A percentile compares a stretch with the other conserved stretches of the same genome.
Evolutionary conservation across 2,113 vertebrate genomes (phyloP).

Genomic region (Pachyramphus minor): DNA sequence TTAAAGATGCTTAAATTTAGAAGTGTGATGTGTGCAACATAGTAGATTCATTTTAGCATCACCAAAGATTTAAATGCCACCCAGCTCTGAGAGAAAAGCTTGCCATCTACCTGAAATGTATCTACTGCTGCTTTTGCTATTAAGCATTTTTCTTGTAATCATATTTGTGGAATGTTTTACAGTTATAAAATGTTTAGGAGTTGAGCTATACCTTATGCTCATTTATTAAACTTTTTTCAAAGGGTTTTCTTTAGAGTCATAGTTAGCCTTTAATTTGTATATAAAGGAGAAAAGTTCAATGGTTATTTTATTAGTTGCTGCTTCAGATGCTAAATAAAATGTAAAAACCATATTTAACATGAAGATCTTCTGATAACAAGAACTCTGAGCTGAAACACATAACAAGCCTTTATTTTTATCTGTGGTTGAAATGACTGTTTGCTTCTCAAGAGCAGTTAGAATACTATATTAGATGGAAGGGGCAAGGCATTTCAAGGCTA

Average conservation of each 20-base stretch:
- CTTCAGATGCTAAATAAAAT: neutral
- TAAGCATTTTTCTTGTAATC: neutral
- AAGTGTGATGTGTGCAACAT: neutral
- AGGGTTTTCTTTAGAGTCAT: neutral
- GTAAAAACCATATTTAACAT: neutral
- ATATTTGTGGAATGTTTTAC: neutral
- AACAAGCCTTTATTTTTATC: neutral
- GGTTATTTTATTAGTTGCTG: neutral
- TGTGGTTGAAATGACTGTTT: neutral
- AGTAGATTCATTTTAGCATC: neutral
- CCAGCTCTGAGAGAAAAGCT: neutral
- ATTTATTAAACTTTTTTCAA: neutral
- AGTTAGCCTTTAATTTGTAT: neutral
- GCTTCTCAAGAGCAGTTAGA: slow-evolving; percentile 8
- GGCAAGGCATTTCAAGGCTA: slow-evolving; percentile 63
- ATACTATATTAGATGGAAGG: slow-evolving; percentile 25
- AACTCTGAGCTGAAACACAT: neutral
- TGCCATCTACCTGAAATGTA: neutral
- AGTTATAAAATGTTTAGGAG: neutral
- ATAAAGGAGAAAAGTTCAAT: neutral
- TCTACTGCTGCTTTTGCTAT: neutral
- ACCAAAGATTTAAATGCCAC: neutral
- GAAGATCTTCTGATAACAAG: neutral
- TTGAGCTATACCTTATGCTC: neutral
- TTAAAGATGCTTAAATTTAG: neutral